A percentile compares a stretch with the other conserved stretches of the same genome.
Evolutionary conservation across 2,113 vertebrate species (phyloP).

Genomic region (Ascaphus truei): DNA sequence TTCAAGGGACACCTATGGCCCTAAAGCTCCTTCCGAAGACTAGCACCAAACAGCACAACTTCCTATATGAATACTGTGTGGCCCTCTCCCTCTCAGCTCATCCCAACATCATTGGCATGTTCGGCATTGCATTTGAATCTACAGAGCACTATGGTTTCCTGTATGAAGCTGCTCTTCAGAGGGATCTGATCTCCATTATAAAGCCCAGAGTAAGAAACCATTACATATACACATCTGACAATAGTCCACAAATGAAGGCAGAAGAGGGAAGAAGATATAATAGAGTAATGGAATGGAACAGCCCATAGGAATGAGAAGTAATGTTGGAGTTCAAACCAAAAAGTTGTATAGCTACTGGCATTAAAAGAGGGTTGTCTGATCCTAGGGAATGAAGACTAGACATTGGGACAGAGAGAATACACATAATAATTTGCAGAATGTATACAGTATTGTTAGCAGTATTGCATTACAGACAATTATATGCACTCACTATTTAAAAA

Average conservation of each 20-base stretch:
- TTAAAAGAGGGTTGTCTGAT: too few relatives aligned
- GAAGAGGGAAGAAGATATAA: too few relatives aligned
- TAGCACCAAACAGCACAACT: conserved; percentile 83
- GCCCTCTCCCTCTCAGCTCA: conserved; percentile 82
- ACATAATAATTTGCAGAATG: too few relatives aligned
- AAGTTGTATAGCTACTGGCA: too few relatives aligned
- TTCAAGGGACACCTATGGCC: conserved; percentile 83
- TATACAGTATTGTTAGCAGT: too few relatives aligned
- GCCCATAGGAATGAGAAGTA: too few relatives aligned
- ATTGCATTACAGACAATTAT: too few relatives aligned
- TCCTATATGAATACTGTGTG: conserved; percentile 89
- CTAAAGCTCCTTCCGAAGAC: conserved; percentile 88
- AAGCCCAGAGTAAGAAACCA: conserved; percentile 73
- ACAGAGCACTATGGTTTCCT: conserved; percentile 82
- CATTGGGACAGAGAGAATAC: too few relatives aligned
- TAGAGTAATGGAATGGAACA: neutral
- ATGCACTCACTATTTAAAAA: too few relatives aligned
- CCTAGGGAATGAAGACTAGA: too few relatives aligned
- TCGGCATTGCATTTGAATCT: conserved; percentile 87
- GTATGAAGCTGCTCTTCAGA: conserved; percentile 78
- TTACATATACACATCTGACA: neutral
- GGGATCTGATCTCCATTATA: conserved; percentile 89
- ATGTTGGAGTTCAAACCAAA: too few relatives aligned
- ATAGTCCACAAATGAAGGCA: too few relatives aligned
- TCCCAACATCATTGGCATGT: conserved; percentile 79